A percentile compares a stretch with the other conserved stretches of the same genome.
These are phyloP conservation scores for Lepidocyrtoides sp. DNA, from an alignment of 2,888 invertebrate genomes.

Conservation along the genomic window DNA sequence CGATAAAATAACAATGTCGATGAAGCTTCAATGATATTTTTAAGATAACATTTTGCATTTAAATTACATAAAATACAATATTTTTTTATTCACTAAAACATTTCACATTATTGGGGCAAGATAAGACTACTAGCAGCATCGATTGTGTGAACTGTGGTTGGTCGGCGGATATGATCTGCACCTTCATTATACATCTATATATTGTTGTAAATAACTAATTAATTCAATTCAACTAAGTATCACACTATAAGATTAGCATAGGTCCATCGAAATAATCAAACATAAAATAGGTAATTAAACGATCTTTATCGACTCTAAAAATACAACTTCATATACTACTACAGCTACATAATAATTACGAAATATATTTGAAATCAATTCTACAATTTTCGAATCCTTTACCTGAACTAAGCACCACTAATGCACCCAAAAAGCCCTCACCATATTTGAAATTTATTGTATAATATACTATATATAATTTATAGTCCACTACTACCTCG, in stretches of 20 bases:
- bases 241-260: background rate
- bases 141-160: background rate
- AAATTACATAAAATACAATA: constrained; percentile 13
- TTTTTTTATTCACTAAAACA: background rate
- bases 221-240: background rate
- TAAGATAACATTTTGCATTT: background rate
- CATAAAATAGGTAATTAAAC: background rate
- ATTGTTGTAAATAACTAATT: background rate
- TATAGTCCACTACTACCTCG: too few relatives aligned
- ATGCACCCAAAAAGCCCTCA: too few relatives aligned
- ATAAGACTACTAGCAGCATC: background rate
- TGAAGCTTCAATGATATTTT: background rate
- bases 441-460: too few relatives aligned
- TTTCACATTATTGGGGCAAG: background rate
- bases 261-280: background rate
- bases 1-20: background rate
- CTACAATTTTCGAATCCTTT: background rate
- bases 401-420: too few relatives aligned
- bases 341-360: background rate
- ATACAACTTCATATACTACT: too few relatives aligned
- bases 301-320: background rate
- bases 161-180: background rate
- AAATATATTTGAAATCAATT: background rate
- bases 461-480: too few relatives aligned
- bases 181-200: background rate